phyloP scores from a whole-genome alignment of 2,888 invertebrate species.

The Ferrisia virgata region DNA sequence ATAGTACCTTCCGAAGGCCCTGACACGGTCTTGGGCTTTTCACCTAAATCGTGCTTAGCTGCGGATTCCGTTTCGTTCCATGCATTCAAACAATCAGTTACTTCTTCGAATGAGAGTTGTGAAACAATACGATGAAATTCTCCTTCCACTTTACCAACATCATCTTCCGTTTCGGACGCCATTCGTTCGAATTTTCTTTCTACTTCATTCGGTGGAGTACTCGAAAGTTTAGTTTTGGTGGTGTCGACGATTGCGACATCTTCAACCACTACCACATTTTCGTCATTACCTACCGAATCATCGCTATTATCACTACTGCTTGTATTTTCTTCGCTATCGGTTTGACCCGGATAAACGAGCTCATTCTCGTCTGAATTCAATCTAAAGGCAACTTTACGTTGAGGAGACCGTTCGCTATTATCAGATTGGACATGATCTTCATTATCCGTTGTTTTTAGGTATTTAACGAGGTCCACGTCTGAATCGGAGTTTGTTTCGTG shows the following conservation, averaged over 20 bases:
- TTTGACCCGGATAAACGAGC: constrained; percentile 47
- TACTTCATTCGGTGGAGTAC: constrained; percentile 50
- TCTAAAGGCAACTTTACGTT: constrained; percentile 55
- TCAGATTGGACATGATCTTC: constrained; percentile 50
- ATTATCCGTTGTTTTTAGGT: constrained; percentile 50
- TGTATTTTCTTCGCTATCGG: constrained; percentile 44
- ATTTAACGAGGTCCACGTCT: background rate
- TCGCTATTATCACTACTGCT: constrained; percentile 37
- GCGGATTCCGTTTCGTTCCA: constrained; percentile 54
- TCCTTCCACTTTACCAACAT: constrained; percentile 48
- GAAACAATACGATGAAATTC: constrained; percentile 57
- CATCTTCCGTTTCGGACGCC: constrained; percentile 56
- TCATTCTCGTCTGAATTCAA: constrained; percentile 55
- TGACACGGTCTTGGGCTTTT: background rate
- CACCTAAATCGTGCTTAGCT: background rate
- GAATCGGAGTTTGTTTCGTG: background rate
- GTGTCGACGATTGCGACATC: background rate
- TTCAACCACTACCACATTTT: background rate
- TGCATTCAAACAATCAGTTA: constrained; percentile 57
- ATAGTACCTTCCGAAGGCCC: background rate
- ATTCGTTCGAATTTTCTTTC: constrained; percentile 58
- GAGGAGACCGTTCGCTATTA: constrained; percentile 48
- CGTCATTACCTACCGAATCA: background rate
- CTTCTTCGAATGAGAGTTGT: constrained; percentile 57
- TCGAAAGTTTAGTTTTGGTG: background rate